A percentile compares a stretch with the other conserved stretches of the same genome.
Evolutionary conservation across 2,888 invertebrate genomes (phyloP).

Genomic region (Nasonia oneida): DNA sequence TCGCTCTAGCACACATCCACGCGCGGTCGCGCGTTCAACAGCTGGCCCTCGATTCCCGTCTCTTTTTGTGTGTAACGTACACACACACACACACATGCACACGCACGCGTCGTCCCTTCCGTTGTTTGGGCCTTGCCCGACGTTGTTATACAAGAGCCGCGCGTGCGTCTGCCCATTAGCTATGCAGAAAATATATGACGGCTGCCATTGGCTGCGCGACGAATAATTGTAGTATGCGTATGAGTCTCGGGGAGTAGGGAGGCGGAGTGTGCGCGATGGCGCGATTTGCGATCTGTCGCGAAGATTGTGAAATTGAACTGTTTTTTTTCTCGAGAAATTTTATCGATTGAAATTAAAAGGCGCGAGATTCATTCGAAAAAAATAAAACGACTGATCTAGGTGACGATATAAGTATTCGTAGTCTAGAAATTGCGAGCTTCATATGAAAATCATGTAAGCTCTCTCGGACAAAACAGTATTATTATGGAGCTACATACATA

Average conservation of each 20-base stretch:
- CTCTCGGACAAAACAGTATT: background rate
- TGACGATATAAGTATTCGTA: background rate
- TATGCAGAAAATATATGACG: constrained; percentile 32
- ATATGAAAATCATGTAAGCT: constrained; percentile 26
- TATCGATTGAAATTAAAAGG: background rate
- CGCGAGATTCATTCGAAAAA: background rate
- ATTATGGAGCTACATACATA: constrained; percentile 18
- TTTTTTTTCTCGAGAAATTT: background rate
- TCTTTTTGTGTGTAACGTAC: background rate
- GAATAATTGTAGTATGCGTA: constrained; percentile 1
- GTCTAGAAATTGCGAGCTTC: background rate
- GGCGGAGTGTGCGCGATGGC: background rate
- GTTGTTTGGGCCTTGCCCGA: constrained; percentile 31
- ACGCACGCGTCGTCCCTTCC: background rate
- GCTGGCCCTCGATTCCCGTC: constrained; percentile 52
- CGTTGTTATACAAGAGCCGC: constrained; percentile 53
- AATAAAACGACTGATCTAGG: background rate
- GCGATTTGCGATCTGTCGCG: background rate
- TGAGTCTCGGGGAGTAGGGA: background rate
- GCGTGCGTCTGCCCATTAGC: constrained; percentile 22
- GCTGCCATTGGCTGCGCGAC: constrained; percentile 32
- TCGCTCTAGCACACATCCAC: constrained; percentile 13
- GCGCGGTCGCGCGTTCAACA: constrained; percentile 26
- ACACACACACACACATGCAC: background rate
- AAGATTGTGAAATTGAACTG: background rate